Evolutionary conservation across 1,140 invertebrate genomes (phyloP), one percentile per base, ranked within the genome.

Genomic region (Eriocheir sinensis): DNA sequence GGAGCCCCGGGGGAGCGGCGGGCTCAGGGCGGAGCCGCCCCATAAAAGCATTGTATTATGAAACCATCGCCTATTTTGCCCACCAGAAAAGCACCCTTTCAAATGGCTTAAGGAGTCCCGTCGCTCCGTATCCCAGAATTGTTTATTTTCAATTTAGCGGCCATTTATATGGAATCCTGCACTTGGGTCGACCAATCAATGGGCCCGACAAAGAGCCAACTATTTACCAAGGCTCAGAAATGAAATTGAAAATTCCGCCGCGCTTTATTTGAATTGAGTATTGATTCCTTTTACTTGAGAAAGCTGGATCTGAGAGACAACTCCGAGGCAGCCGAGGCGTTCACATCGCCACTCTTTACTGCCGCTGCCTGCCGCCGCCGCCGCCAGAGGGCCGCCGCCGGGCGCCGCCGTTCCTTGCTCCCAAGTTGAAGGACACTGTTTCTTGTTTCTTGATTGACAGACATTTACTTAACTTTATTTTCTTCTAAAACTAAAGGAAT

Each of bases 151-250:
- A 95, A 95, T 95, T 95, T 95, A 93, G 95, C 44, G 89, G 89
- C 95, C 95, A 95, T 95, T 95, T 95, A 95, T 95, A 95, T 93
- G 92, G 92, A 93, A 95, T 95, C 92, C 92, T 86, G 92, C 92
- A 91, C 95, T 95, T 93, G 93, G 79, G 92, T 30, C 89, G 92
- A 91, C 92, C 92, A 95, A 95, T 95, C 95, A 93, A 95, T 95
- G 92, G 86, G 60, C 44, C 79, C 95, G 86, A 95, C 92, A 91
- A 93, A 95, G 92, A 89, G 80, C 38, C 89, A 86, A 95, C 92
- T 95, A 95, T 95, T 95, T 95, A 95, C 95, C 95, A 81, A 95
- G 95, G 95, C 95, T 95, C 95, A 95, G 92, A 95, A 95, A 95
- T 95, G 95, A 95, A 93, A 95, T 95, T 95, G 95, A 94, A 95